A percentile compares a stretch with the other conserved stretches of the same genome.
phyloP scores from a whole-genome alignment of 2,888 invertebrate genomes.

The Luperina testacea region DNA sequence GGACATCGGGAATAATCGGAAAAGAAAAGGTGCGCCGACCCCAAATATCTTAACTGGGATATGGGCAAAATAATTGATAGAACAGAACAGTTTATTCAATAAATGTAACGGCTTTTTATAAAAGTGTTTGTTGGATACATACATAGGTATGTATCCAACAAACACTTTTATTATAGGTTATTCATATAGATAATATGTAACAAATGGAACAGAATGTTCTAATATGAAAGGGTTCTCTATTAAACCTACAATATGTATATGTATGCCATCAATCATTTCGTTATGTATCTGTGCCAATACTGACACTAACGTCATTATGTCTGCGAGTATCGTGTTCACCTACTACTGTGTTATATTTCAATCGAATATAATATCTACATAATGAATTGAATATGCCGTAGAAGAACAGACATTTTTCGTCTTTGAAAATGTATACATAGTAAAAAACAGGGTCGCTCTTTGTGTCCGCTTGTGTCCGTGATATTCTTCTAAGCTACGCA shows the following conservation, averaged over 20 bases:
- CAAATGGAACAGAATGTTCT: neutral
- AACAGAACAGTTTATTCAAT: neutral
- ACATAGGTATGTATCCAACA: too few species aligned
- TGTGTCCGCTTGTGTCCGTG: too few species aligned
- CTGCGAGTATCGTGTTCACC: slow-evolving; percentile 11
- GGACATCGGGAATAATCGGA: too few species aligned
- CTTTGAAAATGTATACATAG: neutral
- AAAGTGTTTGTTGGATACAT: neutral
- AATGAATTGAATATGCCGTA: neutral
- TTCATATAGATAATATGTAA: neutral
- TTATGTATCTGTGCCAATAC: slow-evolving; percentile 26
- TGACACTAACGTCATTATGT: slow-evolving; percentile 32
- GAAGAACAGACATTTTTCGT: neutral
- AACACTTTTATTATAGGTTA: too few species aligned
- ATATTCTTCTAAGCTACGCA: too few species aligned
- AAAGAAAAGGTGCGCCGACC: too few species aligned
- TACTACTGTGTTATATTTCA: slow-evolving; percentile 1
- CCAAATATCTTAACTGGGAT: too few species aligned
- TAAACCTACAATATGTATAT: neutral
- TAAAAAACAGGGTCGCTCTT: neutral
- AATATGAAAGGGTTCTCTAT: neutral
- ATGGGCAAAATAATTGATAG: too few species aligned
- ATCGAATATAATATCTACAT: neutral
- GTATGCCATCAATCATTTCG: slow-evolving; percentile 23
- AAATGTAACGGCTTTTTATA: neutral